Percentiles rank a stretch among this genome's conserved stretches.
These are phyloP conservation scores for Agapornis roseicollis DNA, from an alignment of 2,113 vertebrate species.

Conservation along the genomic window DNA sequence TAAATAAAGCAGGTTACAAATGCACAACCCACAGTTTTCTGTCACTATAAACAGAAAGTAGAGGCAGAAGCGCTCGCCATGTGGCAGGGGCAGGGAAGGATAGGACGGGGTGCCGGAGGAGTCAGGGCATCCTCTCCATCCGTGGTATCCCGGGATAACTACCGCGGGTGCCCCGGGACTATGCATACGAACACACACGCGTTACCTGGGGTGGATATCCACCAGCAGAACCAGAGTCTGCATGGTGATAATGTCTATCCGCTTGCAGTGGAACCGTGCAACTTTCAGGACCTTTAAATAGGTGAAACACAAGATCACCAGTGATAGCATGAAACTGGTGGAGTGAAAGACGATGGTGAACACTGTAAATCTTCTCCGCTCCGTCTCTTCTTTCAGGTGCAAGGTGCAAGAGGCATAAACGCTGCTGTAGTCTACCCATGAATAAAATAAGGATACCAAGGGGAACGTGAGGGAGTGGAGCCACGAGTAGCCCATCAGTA, in stretches of 20 bases:
- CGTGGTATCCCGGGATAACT: background rate
- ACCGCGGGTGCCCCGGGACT: background rate
- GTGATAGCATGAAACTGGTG: slow-evolving; percentile 75
- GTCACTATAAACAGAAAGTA: background rate
- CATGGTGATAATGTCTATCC: slow-evolving; percentile 80
- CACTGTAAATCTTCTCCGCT: slow-evolving; percentile 62
- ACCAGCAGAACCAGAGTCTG: slow-evolving; percentile 81
- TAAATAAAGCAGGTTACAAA: background rate
- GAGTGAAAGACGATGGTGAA: slow-evolving; percentile 79
- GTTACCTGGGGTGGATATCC: slow-evolving; percentile 82
- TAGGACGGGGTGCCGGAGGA: background rate
- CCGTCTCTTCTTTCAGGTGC: slow-evolving; percentile 66
- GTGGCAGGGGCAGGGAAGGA: background rate
- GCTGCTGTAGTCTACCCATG: slow-evolving; percentile 77
- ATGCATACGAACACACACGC: background rate
- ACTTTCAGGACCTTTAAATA: slow-evolving; percentile 80
- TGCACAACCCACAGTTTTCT: background rate
- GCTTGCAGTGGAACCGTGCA: slow-evolving; percentile 80
- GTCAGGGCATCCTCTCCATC: background rate
- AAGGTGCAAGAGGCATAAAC: slow-evolving; percentile 78
- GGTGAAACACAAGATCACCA: slow-evolving; percentile 78
- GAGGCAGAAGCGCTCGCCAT: background rate
- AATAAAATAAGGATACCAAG: slow-evolving; percentile 72
- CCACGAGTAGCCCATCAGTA: slow-evolving; percentile 79
- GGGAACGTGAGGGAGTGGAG: slow-evolving; percentile 77